Percentiles rank a stretch among this genome's conserved stretches.
phyloP scores from a whole-genome alignment of 2,113 vertebrate genomes.

The Microcebus tavaratra region DNA sequence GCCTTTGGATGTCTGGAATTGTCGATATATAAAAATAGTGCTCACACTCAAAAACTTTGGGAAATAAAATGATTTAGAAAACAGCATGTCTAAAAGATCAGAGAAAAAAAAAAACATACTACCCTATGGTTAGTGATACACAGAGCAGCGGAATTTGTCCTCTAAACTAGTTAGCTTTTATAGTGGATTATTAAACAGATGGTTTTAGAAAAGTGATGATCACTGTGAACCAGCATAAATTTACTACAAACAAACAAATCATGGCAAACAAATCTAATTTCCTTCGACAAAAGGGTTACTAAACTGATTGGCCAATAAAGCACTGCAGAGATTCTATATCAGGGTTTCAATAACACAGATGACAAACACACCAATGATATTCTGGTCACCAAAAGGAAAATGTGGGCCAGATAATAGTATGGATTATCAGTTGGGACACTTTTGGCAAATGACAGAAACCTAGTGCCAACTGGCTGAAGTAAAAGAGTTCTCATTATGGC shows the following conservation, averaged over 20 bases:
- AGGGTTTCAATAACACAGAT: constrained; percentile 64
- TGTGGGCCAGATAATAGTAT: neutral
- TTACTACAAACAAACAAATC: constrained; percentile 60
- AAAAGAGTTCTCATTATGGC: neutral
- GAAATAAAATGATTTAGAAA: neutral
- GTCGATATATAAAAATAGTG: neutral
- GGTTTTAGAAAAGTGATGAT: constrained; percentile 59
- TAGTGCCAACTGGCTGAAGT: constrained; percentile 25
- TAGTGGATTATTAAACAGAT: constrained; percentile 51
- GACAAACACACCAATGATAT: constrained; percentile 44
- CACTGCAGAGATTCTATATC: constrained; percentile 25
- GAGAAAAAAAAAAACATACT: neutral
- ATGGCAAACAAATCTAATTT: constrained; percentile 49
- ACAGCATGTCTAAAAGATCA: constrained; percentile 35
- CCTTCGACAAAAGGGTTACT: constrained; percentile 38
- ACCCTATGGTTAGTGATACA: neutral
- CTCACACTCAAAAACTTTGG: neutral
- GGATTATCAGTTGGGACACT: neutral
- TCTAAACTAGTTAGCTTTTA: constrained; percentile 55
- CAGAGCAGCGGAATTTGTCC: constrained; percentile 37
- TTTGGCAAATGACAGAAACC: constrained; percentile 38
- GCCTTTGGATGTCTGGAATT: neutral
- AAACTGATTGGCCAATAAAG: neutral
- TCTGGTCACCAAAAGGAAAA: constrained; percentile 29
- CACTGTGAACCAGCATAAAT: constrained; percentile 37